Base-by-base conservation (phyloP, 2,888 invertebrate genomes). In the Heteropelma amictum region DNA sequence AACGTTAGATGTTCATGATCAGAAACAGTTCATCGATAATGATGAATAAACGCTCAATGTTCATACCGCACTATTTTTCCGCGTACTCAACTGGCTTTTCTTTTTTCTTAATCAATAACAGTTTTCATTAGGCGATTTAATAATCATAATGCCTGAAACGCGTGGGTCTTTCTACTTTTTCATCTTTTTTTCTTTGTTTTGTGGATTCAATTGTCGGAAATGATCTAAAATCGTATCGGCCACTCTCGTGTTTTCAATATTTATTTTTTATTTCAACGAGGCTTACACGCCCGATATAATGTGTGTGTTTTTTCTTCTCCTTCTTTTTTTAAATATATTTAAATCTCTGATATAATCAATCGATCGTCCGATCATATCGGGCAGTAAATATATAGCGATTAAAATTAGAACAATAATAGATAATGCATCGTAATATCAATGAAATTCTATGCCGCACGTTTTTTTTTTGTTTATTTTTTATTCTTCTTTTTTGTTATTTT, bases 1-100 rank as follows among this genome's bases (percentile, higher is more conserved):
- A 86, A 84, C 79, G 74, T 83, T 83, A 80, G 82, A 82, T 84
- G 80, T 81, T 79, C 82, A 80, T 82, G n/a, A 83, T 84, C 84
- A 83, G 82, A 85, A 87, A 86, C 83, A 84, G 81, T 79, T 84
- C 81, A 76, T 83, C 82, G 80, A 77, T 77, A 83, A 81, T 79
- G 80, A 83, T 80, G 81, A 84, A 82, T 61, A 61, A n/a, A 10
- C 8, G 23, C 80, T 81, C 79, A 78, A 80, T 82, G 76, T 78
- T 79, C 79, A 70, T 81, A 77, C 69, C 78, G 70, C 78, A 77
- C 35, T 47, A 53, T 51, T 68, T 68, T 60, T 17, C 47, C 63
- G 60, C 56, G 49, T 54, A 69, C 71, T 47, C 40, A 61, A 61
- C 47, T 49, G 54, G 28, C 47, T 58, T 61, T 26, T 60, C 28